Base-by-base conservation (phyloP, 2,797 vertebrate species). In the Sylvia borin region DNA sequence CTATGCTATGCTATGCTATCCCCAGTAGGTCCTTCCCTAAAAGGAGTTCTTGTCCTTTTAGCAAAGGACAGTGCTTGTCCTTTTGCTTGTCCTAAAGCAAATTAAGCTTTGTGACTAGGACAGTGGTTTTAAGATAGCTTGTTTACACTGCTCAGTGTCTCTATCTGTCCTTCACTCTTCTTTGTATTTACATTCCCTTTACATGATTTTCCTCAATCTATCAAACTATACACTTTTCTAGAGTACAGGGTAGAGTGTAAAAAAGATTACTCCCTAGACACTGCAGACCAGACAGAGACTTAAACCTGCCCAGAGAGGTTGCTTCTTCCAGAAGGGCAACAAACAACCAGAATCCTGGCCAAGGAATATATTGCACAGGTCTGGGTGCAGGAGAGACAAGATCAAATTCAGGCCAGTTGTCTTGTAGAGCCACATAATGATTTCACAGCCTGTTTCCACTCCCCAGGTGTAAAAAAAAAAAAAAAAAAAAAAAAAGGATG, bases 101-200 rank as follows among this genome's bases (percentile, higher is more conserved):
- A 51, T 54, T 42, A 73, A 25, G 29, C 20, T 67, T 73, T 66
- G 20, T 50, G 32, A 54, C 12, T 25, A 71, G 32, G 47, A 83
- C 34, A 31, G 3, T 10, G 15, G 4, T 7, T 71, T 64, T 74
- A 72, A 65, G 21, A 50, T 15, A 43, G 3, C 7, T 74, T 50
- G 13, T 0, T 0, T 53, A 29, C 3, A 22, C 15, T 18, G 8
- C 31, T 16, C 16, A 19, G 38, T 68, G 10, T 29, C n/a, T 60
- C 40, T 50, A 1, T 50, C n/a, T 48, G 12, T 45, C 24, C 36
- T 34, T 66, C 48, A 16, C 14, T 73, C 9, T 26, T 72, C 8
- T 27, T 48, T 82, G 19, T n/a, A 53, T 57, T 55, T 51, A 25
- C 2, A 3, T 24, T 16, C 43, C 24, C 11, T 61, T 8, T 65